Base-by-base conservation (phyloP, 2,797 vertebrate genomes). In the Tachyglossus aculeatus region DNA sequence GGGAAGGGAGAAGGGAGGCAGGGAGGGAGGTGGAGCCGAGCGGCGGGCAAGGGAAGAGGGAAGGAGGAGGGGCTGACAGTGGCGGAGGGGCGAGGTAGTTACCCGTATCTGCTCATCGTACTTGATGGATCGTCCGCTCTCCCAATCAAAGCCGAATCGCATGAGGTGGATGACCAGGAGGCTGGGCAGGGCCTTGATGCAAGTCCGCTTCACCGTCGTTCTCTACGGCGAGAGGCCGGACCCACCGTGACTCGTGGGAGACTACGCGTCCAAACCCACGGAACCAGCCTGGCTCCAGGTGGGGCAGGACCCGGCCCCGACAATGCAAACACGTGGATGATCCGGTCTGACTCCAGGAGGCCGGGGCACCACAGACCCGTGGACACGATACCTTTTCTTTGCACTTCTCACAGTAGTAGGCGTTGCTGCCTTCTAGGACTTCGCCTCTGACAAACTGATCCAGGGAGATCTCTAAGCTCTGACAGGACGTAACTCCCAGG, bases 101-200 rank as follows among this genome's bases (percentile, higher is more conserved):
- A 99, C 98, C 94, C 94, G 92, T 74, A 99, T 99, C 89, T 99
- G 98, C 69, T 99, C 98, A 62, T 99, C 98, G 0, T 99, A 99
- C 90, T 99, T 99, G 84, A 99, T 99, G 80, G 98, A 99, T 27
- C 98, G 96, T 2, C 96, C 98, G 0, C 98, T 99, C 77, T 99
- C 98, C 98, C 98, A 99, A 75, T 99, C 98, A 56, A 99, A 99
- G 81, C 98, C 98, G 48, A 99, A 99, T 68, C 98, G 96, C 98
- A 99, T 99, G 47, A 99, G 94, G 80, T 99, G 98, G 78, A 99
- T 99, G 56, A 98, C 98, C 82, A 99, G 89, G 55, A 99, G 94
- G 25, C 93, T 96, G 39, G 98, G 98, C 15, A 99, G 90, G 37
- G 96, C 96, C 81, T 99, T 99, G 79, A 99, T 98, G 50, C 98